phyloP scores from a whole-genome alignment of 2,113 vertebrate species.

The Trochalopteron elliotii region DNA sequence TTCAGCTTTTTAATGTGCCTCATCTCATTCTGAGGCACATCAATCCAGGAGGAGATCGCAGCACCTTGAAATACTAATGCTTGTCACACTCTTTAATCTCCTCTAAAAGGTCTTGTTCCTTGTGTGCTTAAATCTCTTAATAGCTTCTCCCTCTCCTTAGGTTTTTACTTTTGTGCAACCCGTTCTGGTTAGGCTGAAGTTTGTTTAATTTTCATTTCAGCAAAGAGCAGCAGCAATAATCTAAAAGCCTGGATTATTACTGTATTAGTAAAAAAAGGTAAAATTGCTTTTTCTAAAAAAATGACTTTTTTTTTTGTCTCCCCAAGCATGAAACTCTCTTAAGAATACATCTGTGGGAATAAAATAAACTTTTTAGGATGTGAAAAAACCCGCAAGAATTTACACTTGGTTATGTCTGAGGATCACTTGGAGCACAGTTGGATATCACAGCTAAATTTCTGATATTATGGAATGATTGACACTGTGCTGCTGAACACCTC shows the following conservation, averaged over 20 bases:
- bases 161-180: slow-evolving; percentile 70
- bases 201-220: slow-evolving; percentile 48
- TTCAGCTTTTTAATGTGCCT: slow-evolving; percentile 76
- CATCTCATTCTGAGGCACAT: slow-evolving; percentile 75
- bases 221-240: slow-evolving; percentile 12
- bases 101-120: slow-evolving; percentile 69
- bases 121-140: slow-evolving; percentile 73
- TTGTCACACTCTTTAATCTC: slow-evolving; percentile 73
- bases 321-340: background rate
- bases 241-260: slow-evolving; percentile 26
- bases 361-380: background rate
- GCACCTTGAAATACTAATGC: slow-evolving; percentile 74
- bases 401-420: background rate
- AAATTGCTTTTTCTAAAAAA: slow-evolving; percentile 2
- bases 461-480: background rate
- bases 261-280: slow-evolving; percentile 20
- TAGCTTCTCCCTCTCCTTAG: slow-evolving; percentile 46
- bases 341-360: background rate
- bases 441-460: background rate
- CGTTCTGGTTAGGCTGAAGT: slow-evolving; percentile 30
- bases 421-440: background rate
- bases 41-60: slow-evolving; percentile 71
- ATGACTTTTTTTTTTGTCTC: background rate
- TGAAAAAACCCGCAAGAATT: too few relatives aligned
- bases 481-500: background rate